A percentile compares a stretch with the other conserved stretches of the same genome.
phyloP scores from a whole-genome alignment of 2,888 invertebrate species.

The Heliconius ismenius region DNA sequence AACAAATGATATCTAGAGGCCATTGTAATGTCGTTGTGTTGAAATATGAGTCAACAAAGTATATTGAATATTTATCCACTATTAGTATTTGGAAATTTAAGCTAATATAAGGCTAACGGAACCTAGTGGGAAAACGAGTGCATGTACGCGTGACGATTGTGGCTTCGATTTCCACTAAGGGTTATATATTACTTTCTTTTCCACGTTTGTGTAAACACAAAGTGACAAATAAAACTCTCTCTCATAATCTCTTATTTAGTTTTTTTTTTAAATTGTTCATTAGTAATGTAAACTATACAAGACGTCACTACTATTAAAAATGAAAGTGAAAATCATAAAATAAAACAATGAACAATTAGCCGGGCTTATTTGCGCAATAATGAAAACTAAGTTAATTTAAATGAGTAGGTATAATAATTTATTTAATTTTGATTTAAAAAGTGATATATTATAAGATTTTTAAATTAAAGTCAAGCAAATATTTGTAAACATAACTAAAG shows the following conservation, averaged over 20 bases:
- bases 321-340: slow-evolving; percentile 1
- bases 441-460: background rate
- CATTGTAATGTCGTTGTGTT: slow-evolving; percentile 36
- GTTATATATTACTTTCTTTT: too few species aligned
- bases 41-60: slow-evolving; percentile 31
- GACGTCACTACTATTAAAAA: background rate
- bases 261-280: too few species aligned
- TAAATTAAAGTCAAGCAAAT: background rate
- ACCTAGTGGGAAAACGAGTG: too few species aligned
- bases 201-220: too few species aligned
- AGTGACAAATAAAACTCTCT: too few species aligned
- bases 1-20: slow-evolving; percentile 39
- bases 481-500: background rate
- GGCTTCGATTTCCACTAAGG: too few species aligned
- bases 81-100: slow-evolving; percentile 10
- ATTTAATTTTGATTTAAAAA: background rate
- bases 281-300: background rate
- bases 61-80: background rate
- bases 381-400: background rate
- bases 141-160: too few species aligned
- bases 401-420: too few species aligned
- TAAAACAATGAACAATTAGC: slow-evolving; percentile 7
- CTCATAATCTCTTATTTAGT: too few species aligned
- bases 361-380: background rate
- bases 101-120: background rate